These are phyloP conservation scores for Scolopax bukidnonensis DNA, from an alignment of 2,797 vertebrate species.

Conservation along the genomic window DNA sequence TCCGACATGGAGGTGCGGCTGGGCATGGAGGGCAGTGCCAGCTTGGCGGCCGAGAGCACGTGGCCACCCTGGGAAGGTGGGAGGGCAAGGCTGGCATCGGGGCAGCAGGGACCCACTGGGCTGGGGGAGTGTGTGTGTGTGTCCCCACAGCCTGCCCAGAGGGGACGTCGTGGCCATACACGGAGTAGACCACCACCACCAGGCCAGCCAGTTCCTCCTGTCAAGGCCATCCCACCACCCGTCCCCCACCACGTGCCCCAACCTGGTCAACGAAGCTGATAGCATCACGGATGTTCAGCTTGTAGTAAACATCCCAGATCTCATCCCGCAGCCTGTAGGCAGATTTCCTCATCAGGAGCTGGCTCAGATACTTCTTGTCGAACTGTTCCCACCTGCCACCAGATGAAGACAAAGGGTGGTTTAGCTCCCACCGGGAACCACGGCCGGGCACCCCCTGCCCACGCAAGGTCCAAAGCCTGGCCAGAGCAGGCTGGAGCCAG, in stretches of 20 bases:
- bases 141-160: not conserved
- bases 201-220: not conserved
- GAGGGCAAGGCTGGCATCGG: not conserved
- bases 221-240: rapidly evolving
- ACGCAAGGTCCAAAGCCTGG: not conserved
- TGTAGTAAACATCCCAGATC: constrained; percentile 97
- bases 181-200: not conserved
- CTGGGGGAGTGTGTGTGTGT: too few relatives aligned
- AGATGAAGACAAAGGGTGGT: not conserved
- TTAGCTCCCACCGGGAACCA: not conserved
- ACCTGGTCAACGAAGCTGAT: constrained; percentile 97
- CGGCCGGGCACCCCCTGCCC: not conserved
- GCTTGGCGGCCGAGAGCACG: constrained; percentile 86
- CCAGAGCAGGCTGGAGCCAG: not conserved
- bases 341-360: constrained; percentile 91
- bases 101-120: not conserved
- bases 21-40: constrained; percentile 93
- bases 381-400: constrained; percentile 93
- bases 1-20: constrained; percentile 91
- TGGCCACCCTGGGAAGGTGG: constrained; percentile 86
- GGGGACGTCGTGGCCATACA: not conserved
- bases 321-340: constrained; percentile 92
- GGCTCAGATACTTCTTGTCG: constrained; percentile 96
- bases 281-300: constrained; percentile 95
- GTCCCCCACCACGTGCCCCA: rapidly evolving